Percentiles rank a stretch among this genome's conserved stretches.
These are phyloP conservation scores for Ptilorrhoa leucosticta DNA, from an alignment of 2,113 vertebrate species.

Conservation along the genomic window DNA sequence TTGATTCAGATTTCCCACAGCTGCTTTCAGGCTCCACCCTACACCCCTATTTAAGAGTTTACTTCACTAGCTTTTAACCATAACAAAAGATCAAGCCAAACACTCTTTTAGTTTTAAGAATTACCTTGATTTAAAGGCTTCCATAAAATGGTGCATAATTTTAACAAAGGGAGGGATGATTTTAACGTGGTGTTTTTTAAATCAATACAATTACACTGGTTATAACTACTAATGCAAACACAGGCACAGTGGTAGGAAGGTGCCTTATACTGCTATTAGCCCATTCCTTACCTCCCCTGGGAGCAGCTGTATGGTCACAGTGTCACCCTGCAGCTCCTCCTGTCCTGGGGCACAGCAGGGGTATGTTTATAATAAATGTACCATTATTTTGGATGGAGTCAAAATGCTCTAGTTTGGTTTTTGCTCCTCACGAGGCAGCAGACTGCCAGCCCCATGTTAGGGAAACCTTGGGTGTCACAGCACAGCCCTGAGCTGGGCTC, in stretches of 20 bases:
- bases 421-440: not conserved
- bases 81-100: not conserved
- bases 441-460: fast-evolving
- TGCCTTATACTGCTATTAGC: not conserved
- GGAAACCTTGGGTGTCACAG: not conserved
- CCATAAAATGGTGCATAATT: not conserved
- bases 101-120: not conserved
- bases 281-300: not conserved
- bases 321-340: not conserved
- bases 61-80: not conserved
- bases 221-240: not conserved
- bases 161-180: not conserved
- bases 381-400: not conserved
- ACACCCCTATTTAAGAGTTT: not conserved
- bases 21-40: not conserved
- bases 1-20: not conserved
- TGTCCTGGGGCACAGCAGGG: fast-evolving
- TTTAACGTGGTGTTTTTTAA: not conserved
- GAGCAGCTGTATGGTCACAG: fast-evolving
- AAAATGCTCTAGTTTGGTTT: not conserved
- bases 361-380: not conserved
- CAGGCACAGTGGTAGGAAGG: not conserved
- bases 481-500: not conserved
- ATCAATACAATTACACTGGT: not conserved
- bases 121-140: not conserved